phyloP scores from a whole-genome alignment of 2,797 vertebrate genomes.

The Catharus ustulatus region DNA sequence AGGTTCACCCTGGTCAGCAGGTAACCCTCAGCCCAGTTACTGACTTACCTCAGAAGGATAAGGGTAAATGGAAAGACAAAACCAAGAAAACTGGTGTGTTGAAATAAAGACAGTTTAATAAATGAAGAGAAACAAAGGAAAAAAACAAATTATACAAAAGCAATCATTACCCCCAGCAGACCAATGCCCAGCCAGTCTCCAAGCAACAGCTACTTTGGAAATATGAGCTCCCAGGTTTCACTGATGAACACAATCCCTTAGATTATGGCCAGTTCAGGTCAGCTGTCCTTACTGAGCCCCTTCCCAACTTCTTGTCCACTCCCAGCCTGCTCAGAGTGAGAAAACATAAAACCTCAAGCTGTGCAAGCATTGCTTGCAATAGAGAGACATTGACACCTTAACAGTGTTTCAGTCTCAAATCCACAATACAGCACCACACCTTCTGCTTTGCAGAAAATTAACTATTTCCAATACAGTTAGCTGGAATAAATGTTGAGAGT shows the following conservation, averaged over 20 bases:
- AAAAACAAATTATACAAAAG: fast-evolving
- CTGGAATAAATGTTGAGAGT: background rate
- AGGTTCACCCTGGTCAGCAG: background rate
- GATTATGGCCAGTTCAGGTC: background rate
- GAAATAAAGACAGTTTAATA: background rate
- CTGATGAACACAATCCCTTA: background rate
- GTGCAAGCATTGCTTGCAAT: background rate
- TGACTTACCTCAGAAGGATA: background rate
- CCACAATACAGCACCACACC: fast-evolving
- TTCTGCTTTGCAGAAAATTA: background rate
- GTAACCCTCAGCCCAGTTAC: background rate
- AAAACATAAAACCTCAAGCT: background rate
- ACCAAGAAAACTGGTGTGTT: background rate
- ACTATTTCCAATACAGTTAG: background rate
- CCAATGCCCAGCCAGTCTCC: background rate
- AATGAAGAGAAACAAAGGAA: background rate
- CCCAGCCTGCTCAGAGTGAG: background rate
- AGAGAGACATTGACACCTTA: background rate
- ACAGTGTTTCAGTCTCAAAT: background rate
- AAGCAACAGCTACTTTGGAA: background rate
- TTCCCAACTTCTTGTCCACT: background rate
- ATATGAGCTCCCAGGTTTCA: background rate
- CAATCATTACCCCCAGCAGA: background rate
- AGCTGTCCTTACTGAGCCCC: background rate
- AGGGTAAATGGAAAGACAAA: background rate